Percentiles rank a stretch among this genome's conserved stretches.
phyloP scores from a whole-genome alignment of 2,113 vertebrate species.

The Mormyrus lacerda region DNA sequence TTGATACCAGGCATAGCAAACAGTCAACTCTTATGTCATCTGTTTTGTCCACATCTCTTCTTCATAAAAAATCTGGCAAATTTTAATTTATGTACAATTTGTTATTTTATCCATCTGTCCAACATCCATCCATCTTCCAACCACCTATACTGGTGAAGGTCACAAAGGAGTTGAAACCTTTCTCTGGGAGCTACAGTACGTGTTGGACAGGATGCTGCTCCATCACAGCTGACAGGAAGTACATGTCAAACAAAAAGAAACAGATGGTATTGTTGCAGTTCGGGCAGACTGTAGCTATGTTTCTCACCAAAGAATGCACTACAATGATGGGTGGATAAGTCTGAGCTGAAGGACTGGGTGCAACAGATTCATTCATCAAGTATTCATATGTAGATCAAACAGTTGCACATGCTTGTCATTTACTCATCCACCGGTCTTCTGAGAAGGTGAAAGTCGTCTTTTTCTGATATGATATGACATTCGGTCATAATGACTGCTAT shows the following conservation, averaged over 20 bases:
- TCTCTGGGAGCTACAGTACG: neutral
- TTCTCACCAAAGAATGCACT: neutral
- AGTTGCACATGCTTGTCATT: neutral
- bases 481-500: constrained; percentile 1
- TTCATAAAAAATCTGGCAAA: no score
- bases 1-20: neutral
- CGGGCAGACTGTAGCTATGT: neutral
- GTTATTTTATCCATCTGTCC: no score
- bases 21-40: neutral
- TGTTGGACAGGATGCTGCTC: neutral
- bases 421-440: neutral
- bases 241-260: constrained; percentile 2
- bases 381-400: neutral
- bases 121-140: neutral
- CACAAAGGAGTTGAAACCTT: neutral
- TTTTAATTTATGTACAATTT: no score
- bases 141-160: neutral
- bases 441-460: no score
- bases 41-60: neutral
- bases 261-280: neutral
- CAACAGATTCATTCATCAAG: neutral
- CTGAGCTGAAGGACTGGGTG: neutral
- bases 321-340: neutral
- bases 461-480: no score
- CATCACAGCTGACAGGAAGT: constrained; percentile 62